Evolutionary conservation across 2,113 vertebrate species (phyloP), one percentile per base, ranked within the genome.

Genomic region (Trichomycterus rosablanca): DNA sequence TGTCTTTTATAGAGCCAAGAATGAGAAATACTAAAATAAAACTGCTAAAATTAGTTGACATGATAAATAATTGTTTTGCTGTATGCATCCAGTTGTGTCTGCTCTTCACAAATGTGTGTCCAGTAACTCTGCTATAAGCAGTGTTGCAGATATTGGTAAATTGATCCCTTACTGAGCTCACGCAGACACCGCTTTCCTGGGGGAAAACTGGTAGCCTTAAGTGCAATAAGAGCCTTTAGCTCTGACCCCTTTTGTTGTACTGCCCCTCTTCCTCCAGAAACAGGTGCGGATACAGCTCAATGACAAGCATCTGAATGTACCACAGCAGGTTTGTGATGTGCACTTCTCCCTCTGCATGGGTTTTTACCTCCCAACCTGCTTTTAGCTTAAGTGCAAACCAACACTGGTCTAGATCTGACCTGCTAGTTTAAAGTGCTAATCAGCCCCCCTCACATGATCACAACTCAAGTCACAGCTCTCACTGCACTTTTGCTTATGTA

Each of bases 281-380:
- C 86, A 88, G 71, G 87, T 87, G 53, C 80, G 84, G 84, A 87
- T 88, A 76, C 84, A 84, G 77, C 76, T 86, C 80, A 81, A 16
- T 81, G 84, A 85, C 2, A 34, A 58, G 69, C 55, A 50, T 54
- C 62, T 58, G 23, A 63, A 55, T 68, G 59, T 63, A 42, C 76
- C 77, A 61, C 76, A 82, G 77, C 80, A 87, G 86, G 87, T 88
- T 64, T 82, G 87, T 88, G 63, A 54, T 3, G 44, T 70, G 68
- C 37, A 16, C 60, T 35, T 19, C 34, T 50, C 12, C 30, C 9
- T 35, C 52, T 67, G 75, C 75, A 77, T 77, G 75, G 72, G 62
- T 71, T 66, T 71, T 66, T 53, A 58, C 20, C 51, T 57, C 44
- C 54, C 48, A 14, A 35, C 3, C 56, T 64, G 70, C 68, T 62